These are phyloP conservation scores for Vultur gryphus DNA, from an alignment of 2,797 vertebrate species.

Conservation along the genomic window DNA sequence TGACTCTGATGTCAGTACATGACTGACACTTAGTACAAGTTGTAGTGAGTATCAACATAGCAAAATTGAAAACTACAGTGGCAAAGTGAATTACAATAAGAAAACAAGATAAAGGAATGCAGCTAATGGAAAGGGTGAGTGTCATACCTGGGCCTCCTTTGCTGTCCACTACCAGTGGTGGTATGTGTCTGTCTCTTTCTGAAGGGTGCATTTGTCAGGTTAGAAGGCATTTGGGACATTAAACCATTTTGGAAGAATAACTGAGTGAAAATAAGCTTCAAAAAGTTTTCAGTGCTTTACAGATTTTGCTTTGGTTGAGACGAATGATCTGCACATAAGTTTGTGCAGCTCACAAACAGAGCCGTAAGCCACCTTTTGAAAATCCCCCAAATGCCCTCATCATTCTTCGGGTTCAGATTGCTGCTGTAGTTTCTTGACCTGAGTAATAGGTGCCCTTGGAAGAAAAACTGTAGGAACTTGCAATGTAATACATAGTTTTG, in stretches of 20 bases:
- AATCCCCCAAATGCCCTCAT: background rate
- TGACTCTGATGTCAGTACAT: background rate
- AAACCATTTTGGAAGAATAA: background rate
- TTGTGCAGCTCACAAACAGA: background rate
- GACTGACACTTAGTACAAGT: background rate
- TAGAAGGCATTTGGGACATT: background rate
- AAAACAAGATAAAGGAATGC: background rate
- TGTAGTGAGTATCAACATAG: background rate
- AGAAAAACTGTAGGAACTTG: background rate
- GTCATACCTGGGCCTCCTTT: background rate
- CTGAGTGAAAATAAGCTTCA: background rate
- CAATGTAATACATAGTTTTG: background rate
- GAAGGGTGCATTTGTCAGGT: background rate
- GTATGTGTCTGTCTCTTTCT: background rate
- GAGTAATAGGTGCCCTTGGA: background rate
- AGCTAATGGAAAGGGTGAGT: background rate
- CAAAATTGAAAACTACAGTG: background rate
- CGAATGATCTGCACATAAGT: accelerated
- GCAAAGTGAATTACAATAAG: background rate
- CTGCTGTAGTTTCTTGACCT: background rate
- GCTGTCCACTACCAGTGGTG: background rate
- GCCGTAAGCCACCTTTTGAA: background rate
- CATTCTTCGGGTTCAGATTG: background rate
- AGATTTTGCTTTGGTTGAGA: background rate
- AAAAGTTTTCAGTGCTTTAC: background rate